Conservation (phyloP, 2,888 invertebrate species). For the Girardia tigrina region DNA sequence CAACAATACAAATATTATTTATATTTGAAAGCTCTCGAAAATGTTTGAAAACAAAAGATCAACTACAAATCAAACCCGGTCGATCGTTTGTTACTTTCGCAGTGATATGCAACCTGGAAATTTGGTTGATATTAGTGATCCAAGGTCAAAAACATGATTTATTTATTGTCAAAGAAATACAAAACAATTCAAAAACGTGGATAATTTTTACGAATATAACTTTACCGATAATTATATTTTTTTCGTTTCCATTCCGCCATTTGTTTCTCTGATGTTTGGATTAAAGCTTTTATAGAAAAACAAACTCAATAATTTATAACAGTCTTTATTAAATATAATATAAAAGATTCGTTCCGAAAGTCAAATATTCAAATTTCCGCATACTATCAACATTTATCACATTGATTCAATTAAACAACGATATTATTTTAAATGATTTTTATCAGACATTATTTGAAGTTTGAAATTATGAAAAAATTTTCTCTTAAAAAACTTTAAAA, state of each 20-base stretch:
- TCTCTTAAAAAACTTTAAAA: no score
- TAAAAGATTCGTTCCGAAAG: no score
- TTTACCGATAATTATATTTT: not conserved
- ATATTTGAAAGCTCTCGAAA: not conserved
- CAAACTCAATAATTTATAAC: no score
- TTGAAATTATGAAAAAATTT: no score
- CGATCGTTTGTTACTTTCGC: not conserved
- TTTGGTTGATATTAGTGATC: not conserved
- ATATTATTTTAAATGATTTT: no score
- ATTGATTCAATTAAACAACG: no score
- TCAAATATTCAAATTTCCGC: no score
- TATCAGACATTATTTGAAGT: no score
- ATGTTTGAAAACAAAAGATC: not conserved
- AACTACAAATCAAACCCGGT: not conserved
- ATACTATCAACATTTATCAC: no score
- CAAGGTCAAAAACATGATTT: not conserved
- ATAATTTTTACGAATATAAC: not conserved
- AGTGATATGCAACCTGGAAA: not conserved
- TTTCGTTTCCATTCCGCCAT: not conserved
- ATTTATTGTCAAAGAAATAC: not conserved
- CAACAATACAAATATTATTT: not conserved
- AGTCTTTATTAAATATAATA: no score
- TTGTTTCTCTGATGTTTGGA: constrained; percentile 9
- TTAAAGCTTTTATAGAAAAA: not conserved
- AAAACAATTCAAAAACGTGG: not conserved